Percentiles rank a stretch among this genome's conserved stretches.
Conservation (phyloP, 2,113 vertebrate species). For the rat (Rattus norvegicus) region DNA sequence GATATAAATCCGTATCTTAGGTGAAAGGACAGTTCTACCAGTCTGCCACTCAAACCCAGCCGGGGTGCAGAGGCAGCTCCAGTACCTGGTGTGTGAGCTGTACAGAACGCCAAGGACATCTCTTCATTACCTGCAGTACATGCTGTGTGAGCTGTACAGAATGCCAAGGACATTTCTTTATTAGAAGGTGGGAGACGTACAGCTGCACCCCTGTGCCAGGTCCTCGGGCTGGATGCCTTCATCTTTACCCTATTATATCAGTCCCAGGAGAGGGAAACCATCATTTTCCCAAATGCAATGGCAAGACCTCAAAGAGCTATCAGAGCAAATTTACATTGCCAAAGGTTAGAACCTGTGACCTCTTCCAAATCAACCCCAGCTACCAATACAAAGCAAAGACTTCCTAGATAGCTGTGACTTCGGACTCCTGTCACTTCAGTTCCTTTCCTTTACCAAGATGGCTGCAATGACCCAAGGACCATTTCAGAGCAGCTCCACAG, state of each 20-base stretch:
- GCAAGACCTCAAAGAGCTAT: not conserved
- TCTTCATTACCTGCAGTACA: not conserved
- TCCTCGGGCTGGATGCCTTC: not conserved
- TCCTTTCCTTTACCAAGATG: too few species aligned
- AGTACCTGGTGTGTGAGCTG: not conserved
- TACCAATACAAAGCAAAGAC: not conserved
- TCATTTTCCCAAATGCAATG: not conserved
- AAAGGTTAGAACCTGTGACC: not conserved
- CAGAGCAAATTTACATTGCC: not conserved
- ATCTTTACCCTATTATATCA: not conserved
- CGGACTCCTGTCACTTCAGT: not conserved
- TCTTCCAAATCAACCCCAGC: not conserved
- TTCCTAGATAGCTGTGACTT: not conserved
- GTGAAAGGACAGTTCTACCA: not conserved
- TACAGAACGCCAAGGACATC: not conserved
- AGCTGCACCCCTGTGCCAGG: not conserved
- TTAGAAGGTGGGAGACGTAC: not conserved
- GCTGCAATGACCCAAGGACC: fast-evolving
- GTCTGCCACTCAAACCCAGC: not conserved
- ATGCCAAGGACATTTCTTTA: not conserved
- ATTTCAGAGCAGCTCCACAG: not conserved
- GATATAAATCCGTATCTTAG: not conserved
- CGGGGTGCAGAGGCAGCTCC: not conserved
- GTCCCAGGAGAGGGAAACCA: not conserved
- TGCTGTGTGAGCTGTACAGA: not conserved